phyloP scores from a whole-genome alignment of 2,113 vertebrate genomes.

The Thunnus thynnus region DNA sequence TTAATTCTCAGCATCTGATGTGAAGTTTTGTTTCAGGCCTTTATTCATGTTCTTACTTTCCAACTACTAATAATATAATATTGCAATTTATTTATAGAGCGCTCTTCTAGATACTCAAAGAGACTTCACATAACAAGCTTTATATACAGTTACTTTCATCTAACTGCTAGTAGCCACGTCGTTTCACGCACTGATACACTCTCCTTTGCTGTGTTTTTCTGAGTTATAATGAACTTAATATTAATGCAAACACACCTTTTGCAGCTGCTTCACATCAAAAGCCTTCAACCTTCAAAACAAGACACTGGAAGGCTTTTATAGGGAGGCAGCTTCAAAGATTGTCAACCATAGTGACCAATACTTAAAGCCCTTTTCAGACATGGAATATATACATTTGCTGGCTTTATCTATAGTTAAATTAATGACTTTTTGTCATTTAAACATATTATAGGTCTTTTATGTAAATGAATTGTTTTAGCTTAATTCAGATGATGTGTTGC shows the following conservation, averaged over 20 bases:
- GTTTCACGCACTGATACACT: slow-evolving; percentile 4
- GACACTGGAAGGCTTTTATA: slow-evolving; percentile 11
- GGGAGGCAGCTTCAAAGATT: not conserved
- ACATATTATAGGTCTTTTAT: not conserved
- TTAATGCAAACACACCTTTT: slow-evolving; percentile 39
- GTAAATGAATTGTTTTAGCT: not conserved
- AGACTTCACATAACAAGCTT: slow-evolving; percentile 3
- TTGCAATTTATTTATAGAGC: not conserved
- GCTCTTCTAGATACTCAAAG: not conserved
- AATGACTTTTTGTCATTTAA: not conserved
- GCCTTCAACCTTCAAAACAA: slow-evolving; percentile 35
- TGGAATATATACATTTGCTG: not conserved
- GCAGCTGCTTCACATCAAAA: slow-evolving; percentile 45
- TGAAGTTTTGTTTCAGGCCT: not conserved
- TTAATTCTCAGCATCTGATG: no score
- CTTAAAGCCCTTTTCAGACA: slow-evolving; percentile 1
- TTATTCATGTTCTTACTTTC: not conserved
- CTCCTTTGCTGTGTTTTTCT: not conserved
- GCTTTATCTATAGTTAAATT: slow-evolving; percentile 6
- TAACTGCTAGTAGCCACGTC: slow-evolving; percentile 1
- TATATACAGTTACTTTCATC: slow-evolving; percentile 23
- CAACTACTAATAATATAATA: not conserved
- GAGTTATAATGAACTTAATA: slow-evolving; percentile 41
- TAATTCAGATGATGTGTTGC: not conserved
- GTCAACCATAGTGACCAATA: not conserved